These are phyloP conservation scores for Lophura nycthemera DNA, from an alignment of 2,113 vertebrate genomes.

Conservation along the genomic window DNA sequence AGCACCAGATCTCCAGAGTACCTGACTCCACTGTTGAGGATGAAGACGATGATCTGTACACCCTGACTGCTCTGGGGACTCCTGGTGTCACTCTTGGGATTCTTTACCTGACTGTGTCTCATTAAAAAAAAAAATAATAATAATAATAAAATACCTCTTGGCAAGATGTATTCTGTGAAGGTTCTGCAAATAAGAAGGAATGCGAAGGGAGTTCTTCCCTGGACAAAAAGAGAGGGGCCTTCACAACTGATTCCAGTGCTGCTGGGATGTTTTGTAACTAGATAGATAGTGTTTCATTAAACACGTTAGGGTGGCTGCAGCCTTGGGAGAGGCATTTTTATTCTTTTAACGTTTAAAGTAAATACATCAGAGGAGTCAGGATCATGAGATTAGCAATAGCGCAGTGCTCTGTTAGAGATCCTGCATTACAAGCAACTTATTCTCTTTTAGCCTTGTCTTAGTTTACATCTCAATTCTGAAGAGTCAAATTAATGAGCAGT, in stretches of 20 bases:
- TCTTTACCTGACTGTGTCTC: not conserved
- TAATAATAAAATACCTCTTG: not conserved
- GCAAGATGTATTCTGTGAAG: not conserved
- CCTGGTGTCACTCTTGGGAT: not conserved
- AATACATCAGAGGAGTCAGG: not conserved
- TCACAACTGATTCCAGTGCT: not conserved
- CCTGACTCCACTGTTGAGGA: not conserved
- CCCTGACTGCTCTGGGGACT: not conserved
- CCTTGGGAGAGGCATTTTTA: not conserved
- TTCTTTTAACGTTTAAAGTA: not conserved
- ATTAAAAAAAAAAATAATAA: not conserved
- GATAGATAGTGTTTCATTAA: not conserved
- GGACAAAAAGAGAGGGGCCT: not conserved
- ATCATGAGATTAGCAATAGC: not conserved
- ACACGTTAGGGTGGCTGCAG: not conserved
- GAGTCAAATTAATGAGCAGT: constrained; percentile 50
- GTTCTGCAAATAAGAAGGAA: not conserved
- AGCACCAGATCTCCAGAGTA: not conserved
- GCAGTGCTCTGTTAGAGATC: not conserved
- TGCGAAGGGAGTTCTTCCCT: not conserved
- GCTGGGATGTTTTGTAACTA: not conserved
- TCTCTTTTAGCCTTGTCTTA: constrained; percentile 42
- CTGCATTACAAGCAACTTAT: constrained; percentile 7
- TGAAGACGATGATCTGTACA: not conserved
- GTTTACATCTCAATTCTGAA: constrained; percentile 37